Evolutionary conservation across 1,140 invertebrate genomes (phyloP).

Genomic region (Zeugodacus cucurbitae): DNA sequence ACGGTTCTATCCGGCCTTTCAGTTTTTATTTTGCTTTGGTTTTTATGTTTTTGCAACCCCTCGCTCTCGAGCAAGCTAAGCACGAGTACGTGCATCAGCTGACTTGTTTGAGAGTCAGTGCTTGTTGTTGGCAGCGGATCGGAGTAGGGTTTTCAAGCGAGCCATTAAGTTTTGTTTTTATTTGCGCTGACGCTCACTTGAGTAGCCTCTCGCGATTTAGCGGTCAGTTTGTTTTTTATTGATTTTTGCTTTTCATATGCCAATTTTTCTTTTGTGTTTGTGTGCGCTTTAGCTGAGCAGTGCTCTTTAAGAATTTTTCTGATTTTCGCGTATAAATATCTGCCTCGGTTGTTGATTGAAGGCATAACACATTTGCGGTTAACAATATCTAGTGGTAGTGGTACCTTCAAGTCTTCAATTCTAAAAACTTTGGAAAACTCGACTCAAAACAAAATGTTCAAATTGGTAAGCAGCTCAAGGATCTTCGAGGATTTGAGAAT

Average conservation of each 20-base stretch:
- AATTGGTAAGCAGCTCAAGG: slow-evolving; percentile 57
- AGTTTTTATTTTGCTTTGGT: background rate
- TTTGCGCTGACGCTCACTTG: background rate
- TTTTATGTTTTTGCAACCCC: background rate
- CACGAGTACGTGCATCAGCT: background rate
- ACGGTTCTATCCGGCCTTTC: background rate
- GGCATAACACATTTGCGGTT: slow-evolving; percentile 54
- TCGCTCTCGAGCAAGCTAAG: background rate
- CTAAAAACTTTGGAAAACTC: background rate
- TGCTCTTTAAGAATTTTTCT: slow-evolving; percentile 60
- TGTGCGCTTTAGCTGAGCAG: background rate
- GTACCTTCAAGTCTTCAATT: background rate
- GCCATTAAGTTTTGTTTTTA: background rate
- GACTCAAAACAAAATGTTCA: slow-evolving; percentile 59
- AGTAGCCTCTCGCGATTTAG: background rate
- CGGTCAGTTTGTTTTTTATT: background rate
- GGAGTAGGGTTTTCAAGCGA: background rate
- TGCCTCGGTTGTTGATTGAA: slow-evolving; percentile 46
- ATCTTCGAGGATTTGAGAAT: background rate
- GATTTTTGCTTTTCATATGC: slow-evolving; percentile 9
- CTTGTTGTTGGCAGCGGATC: background rate
- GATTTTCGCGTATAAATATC: slow-evolving; percentile 61
- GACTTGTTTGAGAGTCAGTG: background rate
- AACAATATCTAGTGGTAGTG: slow-evolving; percentile 14
- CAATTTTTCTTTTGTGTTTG: slow-evolving; percentile 6